Base-by-base conservation (phyloP, 1,140 invertebrate genomes). In the Coptotermes formosanus region DNA sequence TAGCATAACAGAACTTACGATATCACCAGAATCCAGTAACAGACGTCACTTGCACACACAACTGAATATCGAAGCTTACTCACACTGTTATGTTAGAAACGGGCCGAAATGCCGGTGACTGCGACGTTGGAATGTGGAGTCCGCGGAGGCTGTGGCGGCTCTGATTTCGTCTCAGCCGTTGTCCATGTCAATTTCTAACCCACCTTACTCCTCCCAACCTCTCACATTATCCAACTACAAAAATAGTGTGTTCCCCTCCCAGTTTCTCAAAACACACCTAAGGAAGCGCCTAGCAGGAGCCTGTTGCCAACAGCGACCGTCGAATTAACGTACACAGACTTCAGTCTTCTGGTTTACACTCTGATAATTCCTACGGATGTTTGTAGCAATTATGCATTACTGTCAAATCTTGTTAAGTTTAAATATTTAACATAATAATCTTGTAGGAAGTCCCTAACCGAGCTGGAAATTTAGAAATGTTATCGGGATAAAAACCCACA, bases 41-140 rank as follows among this genome's bases (percentile, higher is more conserved):
- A 55, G 14, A 16, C 4, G 19, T 55, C 52, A 55, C 52, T 55
- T 1, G 52, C 52, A 55, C 52, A 55, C 16, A 55, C 1, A 8
- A 16, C 19, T 55, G 0, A 21, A 4, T 55, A 21, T 55, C 3
- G 52, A 48, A 82, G 75, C 48, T 59, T 88, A 86, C 64, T 75
- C 64, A 75, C 64, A 75, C 64, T 75, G n/a, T 75, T 25, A 30
- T 1, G 64, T 88, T 88, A 88, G 88, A 87, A 88, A 81, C 84
- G 87, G 86, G 87, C 85, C 86, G 86, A 88, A 87, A 32, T 82
- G 87, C 86, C 88, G 85, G 86, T 88, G 88, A 88, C 87, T 82
- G 87, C 85, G 87, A 85, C 85, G 91, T 90, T 92, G 92, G 92
- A 92, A 92, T 92, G 92, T 92, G 90, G 91, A 92, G 91, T 92